Evolutionary conservation across 92 coral and sea anemone genomes (phyloP).

Genomic region (Actinernus sp.): DNA sequence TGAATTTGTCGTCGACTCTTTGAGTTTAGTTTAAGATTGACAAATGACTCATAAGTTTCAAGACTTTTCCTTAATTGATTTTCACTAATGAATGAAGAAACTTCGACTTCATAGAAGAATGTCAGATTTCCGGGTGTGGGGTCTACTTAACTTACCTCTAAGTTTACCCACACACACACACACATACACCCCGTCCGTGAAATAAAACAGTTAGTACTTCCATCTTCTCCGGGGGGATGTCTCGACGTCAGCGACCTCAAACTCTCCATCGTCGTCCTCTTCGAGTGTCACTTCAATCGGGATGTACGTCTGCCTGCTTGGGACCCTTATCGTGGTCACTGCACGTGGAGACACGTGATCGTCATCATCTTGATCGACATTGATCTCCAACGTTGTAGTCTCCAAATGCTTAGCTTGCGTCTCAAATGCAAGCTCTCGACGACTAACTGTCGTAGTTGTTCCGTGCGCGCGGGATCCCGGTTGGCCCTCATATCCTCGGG

Average conservation of each 20-base stretch:
- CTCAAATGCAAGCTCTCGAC: too few species aligned
- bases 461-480: background rate
- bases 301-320: conserved; percentile 46
- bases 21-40: too few species aligned
- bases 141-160: too few species aligned
- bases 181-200: background rate
- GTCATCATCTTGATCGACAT: conserved; percentile 47
- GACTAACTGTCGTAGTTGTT: background rate
- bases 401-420: too few species aligned
- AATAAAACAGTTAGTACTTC: conserved; percentile 54
- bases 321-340: conserved; percentile 55
- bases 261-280: conserved; percentile 75
- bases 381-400: conserved; percentile 58
- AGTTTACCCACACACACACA: too few species aligned
- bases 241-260: conserved; percentile 76
- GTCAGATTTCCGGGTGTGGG: too few species aligned
- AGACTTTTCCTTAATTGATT: too few species aligned
- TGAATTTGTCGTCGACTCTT: too few species aligned
- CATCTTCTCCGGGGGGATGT: conserved; percentile 66
- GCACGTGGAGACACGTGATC: conserved; percentile 46
- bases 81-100: too few species aligned
- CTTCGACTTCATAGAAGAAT: too few species aligned
- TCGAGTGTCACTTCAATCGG: conserved; percentile 85
- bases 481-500: background rate
- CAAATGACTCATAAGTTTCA: too few species aligned